These are phyloP conservation scores for Pseudomyrmex pallidus DNA, from an alignment of 1,140 invertebrate species.

Conservation along the genomic window DNA sequence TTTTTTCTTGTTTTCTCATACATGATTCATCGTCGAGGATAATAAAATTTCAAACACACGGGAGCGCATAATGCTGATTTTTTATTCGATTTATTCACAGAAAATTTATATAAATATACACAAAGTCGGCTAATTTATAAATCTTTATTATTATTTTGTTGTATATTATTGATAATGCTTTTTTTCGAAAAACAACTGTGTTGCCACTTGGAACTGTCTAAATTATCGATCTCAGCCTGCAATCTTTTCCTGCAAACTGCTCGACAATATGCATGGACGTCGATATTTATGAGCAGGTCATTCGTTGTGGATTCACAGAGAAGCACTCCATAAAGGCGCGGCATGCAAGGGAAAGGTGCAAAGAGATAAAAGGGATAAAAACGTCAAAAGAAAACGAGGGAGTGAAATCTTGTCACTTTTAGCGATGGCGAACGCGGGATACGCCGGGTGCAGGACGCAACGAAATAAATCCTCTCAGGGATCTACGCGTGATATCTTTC, in stretches of 20 bases:
- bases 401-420: slow-evolving; percentile 57
- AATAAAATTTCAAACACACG: too few species aligned
- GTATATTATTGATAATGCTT: too few species aligned
- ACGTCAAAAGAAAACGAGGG: slow-evolving; percentile 50
- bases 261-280: slow-evolving; percentile 23
- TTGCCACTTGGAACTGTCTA: neutral
- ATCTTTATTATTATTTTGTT: too few species aligned
- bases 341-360: slow-evolving; percentile 8
- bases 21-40: too few species aligned
- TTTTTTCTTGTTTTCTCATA: neutral
- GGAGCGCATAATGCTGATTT: too few species aligned
- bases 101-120: too few species aligned
- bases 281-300: slow-evolving; percentile 54
- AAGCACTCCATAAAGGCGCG: slow-evolving; percentile 22
- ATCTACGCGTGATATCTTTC: slow-evolving; percentile 43
- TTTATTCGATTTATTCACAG: too few species aligned
- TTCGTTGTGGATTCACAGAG: slow-evolving; percentile 54
- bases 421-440: slow-evolving; percentile 30
- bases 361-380: slow-evolving; percentile 64
- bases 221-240: slow-evolving; percentile 11
- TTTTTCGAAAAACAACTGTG: too few species aligned
- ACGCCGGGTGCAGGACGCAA: slow-evolving; percentile 14
- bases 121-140: too few species aligned
- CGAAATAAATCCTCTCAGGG: slow-evolving; percentile 52
- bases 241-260: slow-evolving; percentile 28